Conservation (phyloP, 2,797 vertebrate species). For the Natrix natrix region DNA sequence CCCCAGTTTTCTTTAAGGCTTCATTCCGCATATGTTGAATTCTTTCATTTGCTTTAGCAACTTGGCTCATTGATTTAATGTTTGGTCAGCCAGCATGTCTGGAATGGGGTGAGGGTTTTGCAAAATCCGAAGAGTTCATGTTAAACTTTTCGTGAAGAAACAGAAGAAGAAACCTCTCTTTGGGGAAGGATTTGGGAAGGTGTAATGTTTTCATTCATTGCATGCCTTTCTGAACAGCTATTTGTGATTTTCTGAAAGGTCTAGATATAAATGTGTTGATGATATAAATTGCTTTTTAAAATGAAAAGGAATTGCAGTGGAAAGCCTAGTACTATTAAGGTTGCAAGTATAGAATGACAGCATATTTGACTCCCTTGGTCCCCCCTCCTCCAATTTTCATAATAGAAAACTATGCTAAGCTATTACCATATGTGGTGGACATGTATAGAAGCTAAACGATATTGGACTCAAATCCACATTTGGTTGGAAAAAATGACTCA, state of each 20-base stretch:
- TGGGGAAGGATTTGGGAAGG: neutral
- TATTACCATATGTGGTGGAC: too few species aligned
- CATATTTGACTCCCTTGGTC: neutral
- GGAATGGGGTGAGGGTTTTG: neutral
- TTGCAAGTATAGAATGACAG: slow-evolving; percentile 4
- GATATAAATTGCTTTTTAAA: neutral
- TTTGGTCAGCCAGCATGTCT: neutral
- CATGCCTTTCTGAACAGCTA: neutral
- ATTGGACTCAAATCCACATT: too few species aligned
- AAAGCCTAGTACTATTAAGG: neutral
- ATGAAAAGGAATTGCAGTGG: neutral
- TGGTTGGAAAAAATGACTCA: too few species aligned
- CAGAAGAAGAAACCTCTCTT: neutral
- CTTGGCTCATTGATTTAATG: neutral
- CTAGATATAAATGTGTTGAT: neutral
- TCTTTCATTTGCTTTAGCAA: neutral
- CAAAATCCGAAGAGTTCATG: slow-evolving; percentile 6
- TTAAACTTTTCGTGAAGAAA: slow-evolving; percentile 1
- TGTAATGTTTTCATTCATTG: neutral
- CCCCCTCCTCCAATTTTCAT: neutral
- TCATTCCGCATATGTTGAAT: neutral
- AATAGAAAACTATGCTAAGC: slow-evolving; percentile 7
- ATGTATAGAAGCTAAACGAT: too few species aligned
- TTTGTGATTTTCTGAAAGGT: neutral
- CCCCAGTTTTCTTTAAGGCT: neutral